Conservation (phyloP, 1,140 invertebrate species). For the Protaetia brevitarsis region DNA sequence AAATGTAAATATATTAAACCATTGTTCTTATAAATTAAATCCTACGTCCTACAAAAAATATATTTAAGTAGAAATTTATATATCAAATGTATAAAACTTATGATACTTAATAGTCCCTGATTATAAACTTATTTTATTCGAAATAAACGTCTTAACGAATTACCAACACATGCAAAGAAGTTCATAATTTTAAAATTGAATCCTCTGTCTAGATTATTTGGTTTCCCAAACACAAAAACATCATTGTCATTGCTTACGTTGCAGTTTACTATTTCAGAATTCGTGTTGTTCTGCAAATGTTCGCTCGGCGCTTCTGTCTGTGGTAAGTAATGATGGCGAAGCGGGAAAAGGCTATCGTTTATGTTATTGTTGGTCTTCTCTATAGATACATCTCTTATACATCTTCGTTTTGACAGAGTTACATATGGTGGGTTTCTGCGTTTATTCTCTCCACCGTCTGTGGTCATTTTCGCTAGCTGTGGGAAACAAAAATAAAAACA, state of each 20-base stretch:
- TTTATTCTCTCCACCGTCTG: neutral
- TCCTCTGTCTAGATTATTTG: neutral
- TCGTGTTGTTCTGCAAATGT: neutral
- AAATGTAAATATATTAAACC: no score
- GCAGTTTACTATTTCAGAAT: neutral
- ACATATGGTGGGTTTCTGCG: neutral
- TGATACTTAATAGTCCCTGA: neutral
- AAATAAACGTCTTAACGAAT: constrained; percentile 2
- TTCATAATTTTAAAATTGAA: constrained; percentile 19
- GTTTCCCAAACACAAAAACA: constrained; percentile 13
- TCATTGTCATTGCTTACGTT: neutral
- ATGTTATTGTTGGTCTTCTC: neutral
- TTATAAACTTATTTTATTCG: neutral
- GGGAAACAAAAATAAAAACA: neutral
- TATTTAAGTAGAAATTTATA: no score
- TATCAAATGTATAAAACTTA: no score
- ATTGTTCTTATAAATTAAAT: no score
- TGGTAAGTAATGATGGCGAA: neutral
- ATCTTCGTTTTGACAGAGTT: constrained; percentile 15
- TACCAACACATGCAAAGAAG: neutral
- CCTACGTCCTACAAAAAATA: no score
- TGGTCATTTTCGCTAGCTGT: neutral
- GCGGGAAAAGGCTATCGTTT: constrained; percentile 1
- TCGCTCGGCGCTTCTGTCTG: neutral
- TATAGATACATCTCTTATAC: neutral